Evolutionary conservation across 2,888 invertebrate genomes (phyloP), one percentile per base, ranked within the genome.

Genomic region (Eilema griseolum): DNA sequence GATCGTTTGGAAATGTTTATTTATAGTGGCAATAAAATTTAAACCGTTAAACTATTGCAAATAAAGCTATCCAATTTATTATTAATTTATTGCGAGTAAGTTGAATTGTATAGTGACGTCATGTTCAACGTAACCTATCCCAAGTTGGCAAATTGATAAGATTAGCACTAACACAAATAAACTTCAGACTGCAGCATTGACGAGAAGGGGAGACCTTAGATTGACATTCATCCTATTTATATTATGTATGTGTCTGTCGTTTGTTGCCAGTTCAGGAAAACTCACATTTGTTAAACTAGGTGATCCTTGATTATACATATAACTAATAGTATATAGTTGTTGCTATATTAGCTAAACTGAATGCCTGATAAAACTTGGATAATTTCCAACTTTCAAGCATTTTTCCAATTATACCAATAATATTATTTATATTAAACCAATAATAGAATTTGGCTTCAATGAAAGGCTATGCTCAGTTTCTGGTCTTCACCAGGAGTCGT

Each of bases 1-100:
- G 69, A 68, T 72, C 20, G 67, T 26, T 46, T n/a, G 8, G 5
- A 59, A 60, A 37, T 46, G 20, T 67, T 31, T 16, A 66, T 37
- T 23, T 24, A 24, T 20, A 20, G 31, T 66, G 41, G 20, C 26
- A 20, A 66, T 64, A n/a, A 24, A 46, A 46, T 46, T 46, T 0
- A 52, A n/a, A 52, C 10, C 20, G 20, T 46, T 52, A n/a, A 20
- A n/a, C 14, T 46, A 20, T 41, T 52, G 52, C 52, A n/a, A 52
- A 52, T 52, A n/a, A 10, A 52, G 10, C 52, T n/a, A n/a, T 10
- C 20, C 24, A 62, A 62, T 10, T 41, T 41, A 14, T 24, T 62
- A 46, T 11, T n/a, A 12, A 66, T 41, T 3, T 66, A 24, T 66
- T 23, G 23, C 26, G 59, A 57, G 20, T 57, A 37, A 37, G 41